Base-by-base conservation (phyloP, 2,797 vertebrate species). In the Gorsachius magnificus region DNA sequence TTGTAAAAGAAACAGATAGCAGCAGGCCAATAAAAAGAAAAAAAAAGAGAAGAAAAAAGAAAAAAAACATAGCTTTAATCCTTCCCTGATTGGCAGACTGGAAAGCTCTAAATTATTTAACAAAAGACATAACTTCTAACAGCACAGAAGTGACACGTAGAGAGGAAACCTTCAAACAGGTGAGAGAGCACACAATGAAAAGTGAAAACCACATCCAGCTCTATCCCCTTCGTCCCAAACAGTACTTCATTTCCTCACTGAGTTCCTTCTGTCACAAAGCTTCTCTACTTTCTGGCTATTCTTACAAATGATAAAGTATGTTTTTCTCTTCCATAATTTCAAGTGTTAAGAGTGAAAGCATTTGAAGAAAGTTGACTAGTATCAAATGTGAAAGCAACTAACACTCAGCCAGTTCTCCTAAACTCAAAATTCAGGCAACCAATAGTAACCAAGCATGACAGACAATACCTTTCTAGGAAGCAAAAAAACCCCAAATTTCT, bases 101-200 rank as follows among this genome's bases (percentile, higher is more conserved):
- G 76, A 94, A 96, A 97, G 70, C 90, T 96, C 89, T 98, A 97
- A 98, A 98, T 98, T 98, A 98, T 98, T 98, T 98, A 98, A 98
- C 98, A 98, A 97, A 98, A 97, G 98, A 96, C 96, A 96, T 96
- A 97, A 97, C 98, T 99, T 99, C 98, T 98, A 96, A 98, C 96
- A 98, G 98, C 98, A 86, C 53, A 93, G 96, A 95, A 98, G 93
- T 96, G 95, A 97, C 96, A 96, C 3, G 6, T 24, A 56, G 84
- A 95, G 94, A 98, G 54, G 33, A 95, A 87, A 46, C 87, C 98
- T 98, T 98, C 98, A 97, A 97, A 97, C 92, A 98, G 96, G 96
- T 96, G 94, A 97, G 95, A 96, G 89, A 90, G 76, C 74, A 77
- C 72, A 74, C 31, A 50, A 76, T 79, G 97, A 96, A 93, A 95